phyloP scores from a whole-genome alignment of 2,888 invertebrate species.

The Coenonympha glycerion region DNA sequence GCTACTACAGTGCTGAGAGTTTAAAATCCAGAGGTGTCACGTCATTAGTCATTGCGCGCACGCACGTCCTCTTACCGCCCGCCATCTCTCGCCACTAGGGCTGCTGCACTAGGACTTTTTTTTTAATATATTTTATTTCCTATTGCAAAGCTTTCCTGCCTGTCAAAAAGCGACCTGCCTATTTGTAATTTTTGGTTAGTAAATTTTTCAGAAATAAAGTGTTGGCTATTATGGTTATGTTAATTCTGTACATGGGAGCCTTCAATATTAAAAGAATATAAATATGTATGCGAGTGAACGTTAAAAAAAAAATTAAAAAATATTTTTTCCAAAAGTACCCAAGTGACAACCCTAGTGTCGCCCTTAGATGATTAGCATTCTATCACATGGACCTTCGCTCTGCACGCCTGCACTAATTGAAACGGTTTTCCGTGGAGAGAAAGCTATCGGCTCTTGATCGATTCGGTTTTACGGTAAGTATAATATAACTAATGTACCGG shows the following conservation, averaged over 20 bases:
- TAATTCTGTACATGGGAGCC: too few species aligned
- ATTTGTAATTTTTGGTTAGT: too few species aligned
- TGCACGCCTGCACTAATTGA: constrained; percentile 47
- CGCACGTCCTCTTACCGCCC: constrained; percentile 26
- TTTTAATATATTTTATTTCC: not conserved
- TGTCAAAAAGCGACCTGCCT: too few species aligned
- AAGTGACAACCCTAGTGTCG: not conserved
- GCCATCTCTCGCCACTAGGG: constrained; percentile 34
- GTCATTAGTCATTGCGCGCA: constrained; percentile 17
- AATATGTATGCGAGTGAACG: too few species aligned
- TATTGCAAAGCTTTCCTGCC: too few species aligned
- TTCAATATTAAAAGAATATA: not conserved
- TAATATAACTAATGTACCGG: not conserved
- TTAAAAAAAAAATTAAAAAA: too few species aligned
- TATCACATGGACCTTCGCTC: constrained; percentile 25
- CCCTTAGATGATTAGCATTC: constrained; percentile 10
- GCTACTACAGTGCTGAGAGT: not conserved
- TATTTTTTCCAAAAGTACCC: too few species aligned
- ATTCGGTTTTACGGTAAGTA: constrained; percentile 1
- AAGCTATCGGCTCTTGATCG: constrained; percentile 41
- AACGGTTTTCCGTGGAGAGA: constrained; percentile 61
- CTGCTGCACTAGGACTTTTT: not conserved
- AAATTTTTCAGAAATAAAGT: too few species aligned
- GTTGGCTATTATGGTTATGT: too few species aligned
- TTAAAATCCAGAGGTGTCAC: constrained; percentile 10